Base-by-base conservation (phyloP, 64 coral and sea anemone species). In the Montipora cactus region DNA sequence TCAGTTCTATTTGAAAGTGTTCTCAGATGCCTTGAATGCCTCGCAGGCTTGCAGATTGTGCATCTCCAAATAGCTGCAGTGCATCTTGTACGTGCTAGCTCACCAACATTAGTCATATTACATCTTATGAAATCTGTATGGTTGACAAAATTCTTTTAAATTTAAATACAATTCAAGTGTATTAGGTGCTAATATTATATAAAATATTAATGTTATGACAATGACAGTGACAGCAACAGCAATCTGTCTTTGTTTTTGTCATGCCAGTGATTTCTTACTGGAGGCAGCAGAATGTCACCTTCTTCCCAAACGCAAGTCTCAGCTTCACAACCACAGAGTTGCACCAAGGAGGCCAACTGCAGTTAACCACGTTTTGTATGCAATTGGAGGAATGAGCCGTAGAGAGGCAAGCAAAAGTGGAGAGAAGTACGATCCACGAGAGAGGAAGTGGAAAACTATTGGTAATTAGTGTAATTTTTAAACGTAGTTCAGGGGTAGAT, bases 301-400 rank as follows among this genome's bases (percentile, higher is more conserved):
- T 53, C 64, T 97, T 5, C 95, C 95, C 11, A 93, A 89, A 22
- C 89, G 95, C 4, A 94, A 89, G 75, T 95, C 89, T 77, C 95
- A 95, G 93, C 67, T 91, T n/a, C 89, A 94, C 8, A 99, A 57
- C 67, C 78, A 92, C 4, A 74, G 95, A 23, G 71, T 92, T 13
- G 49, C 74, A 13, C 98, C 92, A 18, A 79, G 98, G 22, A 85
- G 92, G 62, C 94, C 98, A 0, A 93, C 94, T 2, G 80, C 98
- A 49, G 89, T 90, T 3, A 91, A 99, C 70, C 92, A 99, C 8
- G 95, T 96, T 1, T 15, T 99, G 89, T 99, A 99, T 87, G 95
- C 98, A 1, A 96, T 99, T 69, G 98, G 98, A 3, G 98, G 98
- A 74, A 99, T 99, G 98, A 99, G 98, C 52, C 90, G 98, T n/a